Percentiles rank a stretch among this genome's conserved stretches.
Conservation (phyloP, 2,797 vertebrate genomes). For the Bovichtus diacanthus region DNA sequence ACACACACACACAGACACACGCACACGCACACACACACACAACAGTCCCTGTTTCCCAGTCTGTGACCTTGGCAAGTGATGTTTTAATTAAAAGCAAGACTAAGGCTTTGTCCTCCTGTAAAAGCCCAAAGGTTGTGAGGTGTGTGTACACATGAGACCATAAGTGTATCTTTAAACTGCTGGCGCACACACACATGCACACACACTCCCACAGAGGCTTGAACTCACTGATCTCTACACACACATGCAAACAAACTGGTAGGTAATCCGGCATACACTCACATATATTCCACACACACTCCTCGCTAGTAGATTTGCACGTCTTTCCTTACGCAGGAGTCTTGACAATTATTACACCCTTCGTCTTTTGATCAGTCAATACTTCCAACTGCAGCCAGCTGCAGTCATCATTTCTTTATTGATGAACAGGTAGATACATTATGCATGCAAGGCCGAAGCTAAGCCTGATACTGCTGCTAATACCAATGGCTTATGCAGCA, state of each 20-base stretch:
- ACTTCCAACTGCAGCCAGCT: conserved; percentile 40
- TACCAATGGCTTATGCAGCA: conserved; percentile 61
- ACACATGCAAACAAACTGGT: conserved; percentile 10
- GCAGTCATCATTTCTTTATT: conserved; percentile 62
- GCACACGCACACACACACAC: neutral
- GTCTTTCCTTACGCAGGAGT: conserved; percentile 38
- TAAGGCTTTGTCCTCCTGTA: conserved; percentile 62
- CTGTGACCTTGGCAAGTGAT: conserved; percentile 74
- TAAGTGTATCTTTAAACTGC: conserved; percentile 32
- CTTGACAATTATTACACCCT: conserved; percentile 45
- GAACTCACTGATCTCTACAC: conserved; percentile 30
- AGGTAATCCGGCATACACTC: neutral
- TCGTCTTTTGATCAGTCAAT: conserved; percentile 60
- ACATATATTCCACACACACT: conserved; percentile 25
- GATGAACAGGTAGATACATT: conserved; percentile 64
- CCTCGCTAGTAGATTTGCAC: conserved; percentile 31
- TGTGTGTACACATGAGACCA: conserved; percentile 34
- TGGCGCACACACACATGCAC: conserved; percentile 3
- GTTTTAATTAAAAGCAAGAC: conserved; percentile 82
- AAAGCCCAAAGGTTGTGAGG: conserved; percentile 55
- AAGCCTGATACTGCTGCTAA: conserved; percentile 64
- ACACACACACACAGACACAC: conserved; percentile 2
- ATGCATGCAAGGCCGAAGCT: conserved; percentile 59
- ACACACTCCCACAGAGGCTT: conserved; percentile 2
- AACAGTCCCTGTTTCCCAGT: conserved; percentile 23